phyloP scores from a whole-genome alignment of 2,113 vertebrate species.

The Chaetodon auriga region DNA sequence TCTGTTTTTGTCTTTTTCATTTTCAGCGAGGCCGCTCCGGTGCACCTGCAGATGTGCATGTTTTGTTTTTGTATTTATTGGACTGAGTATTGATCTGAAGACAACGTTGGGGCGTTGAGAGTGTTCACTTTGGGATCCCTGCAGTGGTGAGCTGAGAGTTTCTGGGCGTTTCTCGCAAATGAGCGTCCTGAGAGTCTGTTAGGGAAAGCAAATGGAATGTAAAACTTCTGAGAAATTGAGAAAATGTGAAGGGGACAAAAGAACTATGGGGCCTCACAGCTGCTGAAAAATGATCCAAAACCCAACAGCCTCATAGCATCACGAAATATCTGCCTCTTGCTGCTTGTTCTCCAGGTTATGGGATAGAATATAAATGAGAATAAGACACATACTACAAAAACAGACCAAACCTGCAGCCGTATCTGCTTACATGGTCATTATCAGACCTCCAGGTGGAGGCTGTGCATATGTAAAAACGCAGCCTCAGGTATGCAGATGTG shows the following conservation, averaged over 20 bases:
- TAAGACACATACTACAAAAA: background rate
- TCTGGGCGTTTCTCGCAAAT: constrained; percentile 32
- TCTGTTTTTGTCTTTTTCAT: constrained; percentile 50
- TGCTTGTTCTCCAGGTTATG: background rate
- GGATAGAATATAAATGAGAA: background rate
- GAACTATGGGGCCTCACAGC: background rate
- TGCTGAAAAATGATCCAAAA: constrained; percentile 18
- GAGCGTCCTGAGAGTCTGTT: constrained; percentile 17
- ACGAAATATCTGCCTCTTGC: constrained; percentile 21
- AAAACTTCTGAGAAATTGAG: constrained; percentile 41
- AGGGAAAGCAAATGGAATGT: constrained; percentile 38
- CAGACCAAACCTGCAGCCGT: background rate
- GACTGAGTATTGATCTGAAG: constrained; percentile 59
- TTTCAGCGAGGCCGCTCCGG: constrained; percentile 13
- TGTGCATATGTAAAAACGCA: background rate
- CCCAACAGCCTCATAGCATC: background rate
- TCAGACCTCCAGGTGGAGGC: background rate
- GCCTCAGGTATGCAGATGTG: background rate
- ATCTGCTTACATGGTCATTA: background rate
- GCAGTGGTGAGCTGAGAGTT: constrained; percentile 19
- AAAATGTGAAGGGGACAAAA: constrained; percentile 3
- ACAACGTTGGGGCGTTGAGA: background rate
- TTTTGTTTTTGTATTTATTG: constrained; percentile 22
- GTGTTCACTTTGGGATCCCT: constrained; percentile 14
- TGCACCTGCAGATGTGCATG: constrained; percentile 14